Percentiles rank a stretch among this genome's conserved stretches.
These are phyloP conservation scores for Eupithecia exiguata DNA, from an alignment of 2,888 invertebrate species.

Conservation along the genomic window DNA sequence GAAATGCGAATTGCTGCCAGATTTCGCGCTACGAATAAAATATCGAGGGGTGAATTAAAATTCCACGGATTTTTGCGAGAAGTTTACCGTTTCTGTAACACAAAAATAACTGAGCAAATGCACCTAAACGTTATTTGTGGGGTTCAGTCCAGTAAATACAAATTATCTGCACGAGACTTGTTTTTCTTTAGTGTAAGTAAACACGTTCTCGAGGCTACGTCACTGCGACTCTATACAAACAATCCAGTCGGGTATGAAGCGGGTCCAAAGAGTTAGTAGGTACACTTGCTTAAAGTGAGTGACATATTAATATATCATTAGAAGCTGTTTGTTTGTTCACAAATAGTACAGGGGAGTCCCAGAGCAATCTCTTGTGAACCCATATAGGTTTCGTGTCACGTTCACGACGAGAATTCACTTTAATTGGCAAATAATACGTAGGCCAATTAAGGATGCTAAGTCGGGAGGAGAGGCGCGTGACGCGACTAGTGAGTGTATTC, in stretches of 20 bases:
- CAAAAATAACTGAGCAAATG: constrained; percentile 16
- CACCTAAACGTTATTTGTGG: constrained; percentile 9
- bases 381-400: constrained; percentile 81
- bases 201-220: constrained; percentile 54
- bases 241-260: constrained; percentile 45
- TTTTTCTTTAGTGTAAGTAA: constrained; percentile 32
- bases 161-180: constrained; percentile 6
- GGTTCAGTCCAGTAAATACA: constrained; percentile 12
- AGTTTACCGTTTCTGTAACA: constrained; percentile 11
- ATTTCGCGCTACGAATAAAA: constrained; percentile 21
- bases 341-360: constrained; percentile 59
- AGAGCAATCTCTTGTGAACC: constrained; percentile 66
- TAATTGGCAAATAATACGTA: constrained; percentile 85
- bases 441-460: constrained; percentile 84
- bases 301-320: constrained; percentile 45
- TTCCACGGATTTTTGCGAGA: constrained; percentile 17
- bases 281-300: constrained; percentile 32
- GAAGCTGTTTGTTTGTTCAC: constrained; percentile 62
- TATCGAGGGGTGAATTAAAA: constrained; percentile 20
- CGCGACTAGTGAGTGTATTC: constrained; percentile 79
- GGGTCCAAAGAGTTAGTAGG: constrained; percentile 33
- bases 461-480: constrained; percentile 81
- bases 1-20: constrained; percentile 29
- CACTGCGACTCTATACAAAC: constrained; percentile 50
- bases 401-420: constrained; percentile 82